Evolutionary conservation across 37 sponge, comb jelly and placozoan species (phyloP).

Genomic region (Crambe crambe): DNA sequence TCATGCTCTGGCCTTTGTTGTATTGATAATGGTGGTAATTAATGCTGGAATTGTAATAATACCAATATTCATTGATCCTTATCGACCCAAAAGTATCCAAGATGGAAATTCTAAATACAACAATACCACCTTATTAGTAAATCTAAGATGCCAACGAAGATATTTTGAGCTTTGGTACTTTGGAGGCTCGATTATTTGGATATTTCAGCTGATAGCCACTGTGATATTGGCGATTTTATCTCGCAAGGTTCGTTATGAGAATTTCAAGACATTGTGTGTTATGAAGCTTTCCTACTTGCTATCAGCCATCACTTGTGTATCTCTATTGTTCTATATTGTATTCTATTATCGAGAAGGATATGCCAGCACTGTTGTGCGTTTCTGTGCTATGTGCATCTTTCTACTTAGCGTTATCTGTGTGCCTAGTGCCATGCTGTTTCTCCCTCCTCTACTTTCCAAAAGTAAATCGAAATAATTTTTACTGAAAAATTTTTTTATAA

Average conservation of each 20-base stretch:
- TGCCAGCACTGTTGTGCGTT: neutral
- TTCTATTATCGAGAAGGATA: neutral
- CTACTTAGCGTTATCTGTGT: neutral
- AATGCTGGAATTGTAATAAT: neutral
- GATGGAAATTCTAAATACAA: neutral
- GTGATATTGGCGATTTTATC: neutral
- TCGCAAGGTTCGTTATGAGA: neutral
- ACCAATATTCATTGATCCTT: neutral
- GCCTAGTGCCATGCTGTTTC: neutral
- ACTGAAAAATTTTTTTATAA: too few relatives aligned
- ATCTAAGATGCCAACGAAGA: neutral
- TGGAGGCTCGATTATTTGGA: neutral
- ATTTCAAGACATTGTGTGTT: neutral
- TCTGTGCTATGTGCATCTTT: neutral
- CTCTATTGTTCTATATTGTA: neutral
- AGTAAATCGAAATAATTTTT: too few relatives aligned
- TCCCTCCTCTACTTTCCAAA: neutral
- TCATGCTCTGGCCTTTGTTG: neutral
- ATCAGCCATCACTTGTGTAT: neutral
- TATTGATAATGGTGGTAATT: neutral
- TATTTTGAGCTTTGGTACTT: neutral
- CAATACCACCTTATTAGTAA: neutral
- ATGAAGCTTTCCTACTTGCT: neutral
- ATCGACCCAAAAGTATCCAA: neutral
- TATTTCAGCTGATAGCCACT: neutral